Base-by-base conservation (phyloP, 92 coral and sea anemone species). In the Ricordea florida region DNA sequence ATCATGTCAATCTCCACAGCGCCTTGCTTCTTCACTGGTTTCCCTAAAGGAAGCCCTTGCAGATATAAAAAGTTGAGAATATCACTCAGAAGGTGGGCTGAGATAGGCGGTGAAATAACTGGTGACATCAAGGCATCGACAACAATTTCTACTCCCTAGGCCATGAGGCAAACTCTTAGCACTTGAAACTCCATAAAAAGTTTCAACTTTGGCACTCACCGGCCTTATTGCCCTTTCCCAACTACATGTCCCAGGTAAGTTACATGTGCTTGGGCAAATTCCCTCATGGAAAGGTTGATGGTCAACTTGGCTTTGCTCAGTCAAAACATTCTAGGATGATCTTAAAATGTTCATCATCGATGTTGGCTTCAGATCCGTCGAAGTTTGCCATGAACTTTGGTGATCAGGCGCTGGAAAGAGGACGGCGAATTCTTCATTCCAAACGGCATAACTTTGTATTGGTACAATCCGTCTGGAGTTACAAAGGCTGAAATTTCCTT, bases 241-340 rank as follows among this genome's bases (percentile, higher is more conserved):
- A 84, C 80, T 15, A 76, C 69, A 44, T 84, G 84, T 0, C 89
- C 89, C 62, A 84, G 28, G 55, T 84, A 84, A 6, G 79, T 70
- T 10, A 77, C 80, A 10, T 69, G 68, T 5, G 63, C 83, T 44
- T 58, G 68, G 18, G 47, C 80, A 62, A 84, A 77, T 69, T 68
- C 74, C 20, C 59, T 20, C 45, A 76, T 69, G 65, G 63, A 0
- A 35, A 66, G 67, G 58, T 83, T 83, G 40, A 83, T 27, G 1
- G 69, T 82, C n/a, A 84, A 73, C 32, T 26, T 45, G 8, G 85
- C 85, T 22, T 61, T 67, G 30, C 56, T 58, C 33, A 71, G 56
- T 22, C 72, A 76, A 29, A 87, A 55, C 21, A 20, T 33, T 31
- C 29, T 27, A 66, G 62, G 40, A 86, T 62, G 22, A 47, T 47